A percentile compares a stretch with the other conserved stretches of the same genome.
Conservation (phyloP, 2,888 invertebrate genomes). For the Leucophenga montana region DNA sequence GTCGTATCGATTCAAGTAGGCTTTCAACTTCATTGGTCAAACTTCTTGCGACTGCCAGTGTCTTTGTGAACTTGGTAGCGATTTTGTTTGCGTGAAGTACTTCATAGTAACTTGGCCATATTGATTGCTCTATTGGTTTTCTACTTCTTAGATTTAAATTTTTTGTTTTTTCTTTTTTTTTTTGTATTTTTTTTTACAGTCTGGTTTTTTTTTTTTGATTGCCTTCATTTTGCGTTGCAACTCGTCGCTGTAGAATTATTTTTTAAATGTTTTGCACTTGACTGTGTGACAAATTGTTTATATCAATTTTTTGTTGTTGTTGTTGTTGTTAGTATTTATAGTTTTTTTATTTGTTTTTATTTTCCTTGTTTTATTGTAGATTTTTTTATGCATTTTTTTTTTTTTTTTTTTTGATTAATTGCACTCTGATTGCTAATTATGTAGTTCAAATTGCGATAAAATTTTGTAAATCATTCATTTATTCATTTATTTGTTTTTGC, state of each 20-base stretch:
- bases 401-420: not conserved
- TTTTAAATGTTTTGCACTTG: slow-evolving; percentile 58
- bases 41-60: not conserved
- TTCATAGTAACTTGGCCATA: too few species aligned
- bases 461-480: too few species aligned
- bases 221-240: slow-evolving; percentile 48
- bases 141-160: not conserved
- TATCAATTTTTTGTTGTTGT: not conserved
- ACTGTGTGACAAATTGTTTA: slow-evolving; percentile 32
- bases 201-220: slow-evolving; percentile 44
- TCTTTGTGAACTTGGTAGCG: slow-evolving; percentile 56
- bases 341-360: not conserved
- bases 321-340: too few species aligned
- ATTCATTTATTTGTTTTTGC: too few species aligned
- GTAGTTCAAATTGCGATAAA: too few species aligned
- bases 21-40: not conserved
- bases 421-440: not conserved
- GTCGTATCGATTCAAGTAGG: not conserved
- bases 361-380: too few species aligned
- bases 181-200: slow-evolving; percentile 37
- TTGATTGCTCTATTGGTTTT: slow-evolving; percentile 31
- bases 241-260: slow-evolving; percentile 46
- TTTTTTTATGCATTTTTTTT: not conserved
- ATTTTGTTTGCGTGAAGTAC: slow-evolving; percentile 27
- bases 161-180: slow-evolving; percentile 6